These are phyloP conservation scores for Thymallus thymallus DNA, from an alignment of 2,113 vertebrate species.

Conservation along the genomic window DNA sequence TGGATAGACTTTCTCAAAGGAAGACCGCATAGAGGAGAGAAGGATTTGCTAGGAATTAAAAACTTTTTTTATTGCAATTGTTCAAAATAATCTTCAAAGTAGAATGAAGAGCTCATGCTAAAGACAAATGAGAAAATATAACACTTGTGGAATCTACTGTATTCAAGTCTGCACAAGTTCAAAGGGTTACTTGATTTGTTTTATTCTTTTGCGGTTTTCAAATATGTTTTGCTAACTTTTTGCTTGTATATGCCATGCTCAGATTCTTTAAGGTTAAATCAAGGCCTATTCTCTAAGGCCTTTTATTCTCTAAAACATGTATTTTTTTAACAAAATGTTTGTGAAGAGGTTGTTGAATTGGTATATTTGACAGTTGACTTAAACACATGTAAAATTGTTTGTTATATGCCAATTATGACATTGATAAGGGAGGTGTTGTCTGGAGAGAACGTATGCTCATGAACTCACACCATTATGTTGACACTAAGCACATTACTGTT, in stretches of 20 bases:
- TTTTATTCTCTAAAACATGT: no score
- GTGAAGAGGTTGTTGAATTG: background rate
- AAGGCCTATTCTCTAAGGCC: no score
- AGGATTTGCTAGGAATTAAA: constrained; percentile 20
- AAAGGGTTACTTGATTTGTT: constrained; percentile 26
- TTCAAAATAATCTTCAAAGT: background rate
- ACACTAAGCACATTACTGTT: no score
- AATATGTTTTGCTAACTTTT: background rate
- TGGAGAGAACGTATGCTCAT: no score
- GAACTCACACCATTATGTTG: no score
- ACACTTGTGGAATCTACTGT: constrained; percentile 14
- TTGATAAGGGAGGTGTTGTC: no score
- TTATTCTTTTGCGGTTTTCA: constrained; percentile 14
- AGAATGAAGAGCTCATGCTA: constrained; percentile 5
- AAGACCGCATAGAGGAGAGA: background rate
- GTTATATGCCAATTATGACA: no score
- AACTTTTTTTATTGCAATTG: background rate
- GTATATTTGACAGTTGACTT: background rate
- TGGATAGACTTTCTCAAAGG: background rate
- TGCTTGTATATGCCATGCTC: background rate
- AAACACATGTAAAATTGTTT: no score
- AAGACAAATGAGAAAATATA: background rate
- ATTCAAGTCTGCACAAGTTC: background rate
- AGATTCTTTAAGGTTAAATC: background rate
- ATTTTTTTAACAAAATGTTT: no score